Conservation (phyloP, 2,113 vertebrate species). For the Pluvianellus socialis region DNA sequence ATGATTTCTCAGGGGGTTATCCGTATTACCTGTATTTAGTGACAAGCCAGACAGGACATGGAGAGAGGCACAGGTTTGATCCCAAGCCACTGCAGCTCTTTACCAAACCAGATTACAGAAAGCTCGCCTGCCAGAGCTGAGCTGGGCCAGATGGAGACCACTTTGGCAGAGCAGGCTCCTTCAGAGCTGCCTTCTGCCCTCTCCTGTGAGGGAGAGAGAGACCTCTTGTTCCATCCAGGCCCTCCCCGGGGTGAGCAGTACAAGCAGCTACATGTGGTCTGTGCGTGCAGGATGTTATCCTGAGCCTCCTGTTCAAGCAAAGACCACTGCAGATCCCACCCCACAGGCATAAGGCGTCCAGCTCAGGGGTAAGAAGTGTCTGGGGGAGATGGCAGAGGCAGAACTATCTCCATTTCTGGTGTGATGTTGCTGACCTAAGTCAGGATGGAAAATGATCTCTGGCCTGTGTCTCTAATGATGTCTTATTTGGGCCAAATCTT, state of each 20-base stretch:
- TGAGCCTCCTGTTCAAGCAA: not conserved
- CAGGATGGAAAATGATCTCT: not conserved
- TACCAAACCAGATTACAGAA: not conserved
- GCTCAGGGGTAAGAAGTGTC: not conserved
- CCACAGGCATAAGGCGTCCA: not conserved
- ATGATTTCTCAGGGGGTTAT: not conserved
- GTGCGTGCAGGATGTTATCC: not conserved
- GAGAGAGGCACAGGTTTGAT: not conserved
- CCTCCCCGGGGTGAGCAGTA: not conserved
- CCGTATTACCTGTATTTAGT: not conserved
- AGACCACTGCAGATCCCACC: not conserved
- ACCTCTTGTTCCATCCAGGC: fast-evolving
- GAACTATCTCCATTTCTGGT: not conserved
- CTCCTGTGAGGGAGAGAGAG: not conserved
- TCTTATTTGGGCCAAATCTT: not conserved
- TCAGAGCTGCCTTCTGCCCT: not conserved
- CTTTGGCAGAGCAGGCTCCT: not conserved
- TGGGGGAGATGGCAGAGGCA: not conserved
- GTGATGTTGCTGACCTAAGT: not conserved
- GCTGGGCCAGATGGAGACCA: not conserved
- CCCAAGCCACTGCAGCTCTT: not conserved
- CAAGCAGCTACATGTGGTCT: not conserved
- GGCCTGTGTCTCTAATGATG: not conserved
- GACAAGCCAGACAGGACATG: not conserved
- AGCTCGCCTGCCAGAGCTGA: not conserved